Evolutionary conservation across 2,888 invertebrate species (phyloP).

Genomic region (Halictus ligatus): DNA sequence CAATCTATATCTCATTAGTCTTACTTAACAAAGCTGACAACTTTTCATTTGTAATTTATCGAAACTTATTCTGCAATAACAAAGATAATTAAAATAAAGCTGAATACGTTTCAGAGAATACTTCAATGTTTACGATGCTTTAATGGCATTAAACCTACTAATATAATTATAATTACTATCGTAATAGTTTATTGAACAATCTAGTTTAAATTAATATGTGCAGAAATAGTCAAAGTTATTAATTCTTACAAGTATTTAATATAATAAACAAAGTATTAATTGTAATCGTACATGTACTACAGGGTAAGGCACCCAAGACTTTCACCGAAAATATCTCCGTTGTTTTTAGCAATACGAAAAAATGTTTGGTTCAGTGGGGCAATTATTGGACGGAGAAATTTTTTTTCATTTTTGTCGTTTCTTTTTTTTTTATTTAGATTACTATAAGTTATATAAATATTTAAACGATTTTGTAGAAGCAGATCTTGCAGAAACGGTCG

Average conservation of each 20-base stretch:
- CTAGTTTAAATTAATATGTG: background rate
- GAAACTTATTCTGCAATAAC: background rate
- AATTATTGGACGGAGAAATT: too few relatives aligned
- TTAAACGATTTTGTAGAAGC: conserved; percentile 36
- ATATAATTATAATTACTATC: too few relatives aligned
- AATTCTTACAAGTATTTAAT: background rate
- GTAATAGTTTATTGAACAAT: too few relatives aligned
- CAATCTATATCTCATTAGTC: background rate
- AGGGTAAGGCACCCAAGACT: too few relatives aligned
- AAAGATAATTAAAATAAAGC: background rate
- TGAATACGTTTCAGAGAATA: background rate
- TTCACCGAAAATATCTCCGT: too few relatives aligned
- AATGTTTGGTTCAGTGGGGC: too few relatives aligned
- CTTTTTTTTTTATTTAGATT: background rate
- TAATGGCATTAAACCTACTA: background rate
- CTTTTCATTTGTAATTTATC: background rate
- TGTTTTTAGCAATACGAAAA: too few relatives aligned
- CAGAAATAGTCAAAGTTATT: background rate
- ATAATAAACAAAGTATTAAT: background rate
- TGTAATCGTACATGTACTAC: background rate
- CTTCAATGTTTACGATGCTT: background rate
- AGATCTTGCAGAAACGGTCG: conserved; percentile 7
- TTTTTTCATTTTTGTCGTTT: too few relatives aligned
- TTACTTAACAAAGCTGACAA: background rate
- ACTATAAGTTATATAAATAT: background rate